Evolutionary conservation across 1,140 invertebrate species (phyloP), one percentile per base, ranked within the genome.

Genomic region (Drosophila malerkotliana): DNA sequence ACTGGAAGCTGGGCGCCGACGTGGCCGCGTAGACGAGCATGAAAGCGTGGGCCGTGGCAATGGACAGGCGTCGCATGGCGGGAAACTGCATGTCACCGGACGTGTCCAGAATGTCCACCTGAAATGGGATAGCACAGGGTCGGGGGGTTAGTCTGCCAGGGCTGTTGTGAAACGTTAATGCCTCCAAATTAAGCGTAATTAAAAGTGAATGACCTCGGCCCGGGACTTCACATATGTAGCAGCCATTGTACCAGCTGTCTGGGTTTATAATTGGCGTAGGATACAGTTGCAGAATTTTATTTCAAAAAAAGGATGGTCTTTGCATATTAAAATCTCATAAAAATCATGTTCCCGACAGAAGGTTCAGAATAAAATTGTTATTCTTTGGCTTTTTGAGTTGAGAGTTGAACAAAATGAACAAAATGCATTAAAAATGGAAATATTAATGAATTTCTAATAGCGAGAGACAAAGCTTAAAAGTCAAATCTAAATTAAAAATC

Each of bases 21-120:
- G 96, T 96, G n/a, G 97, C 94, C 10, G 96, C 95, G 91, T 98
- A 98, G 8, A 98, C 97, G 14, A 98, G 93, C 37, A 98, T 94
- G 90, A 98, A 98, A 7, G 97, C 97, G 91, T 97, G 95, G 4
- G 97, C 97, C 3, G 96, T 98, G 1, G 97, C 96, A 78, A 98
- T 97, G 75, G 96, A 97, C 24, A 98, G 92, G 49, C 96, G 93
- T 64, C 95, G 92, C 96, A 97, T 97, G 26, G 96, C 96, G 14
- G 97, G 97, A 92, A 97, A 98, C 91, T 97, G 96, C 90, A 96
- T 94, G 90, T 97, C 96, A 30, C 97, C 94, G 9, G 96, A 96
- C 3, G 97, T 98, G 91, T 98, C 97, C 77, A 98, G 89, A 47
- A 98, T 96, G 90, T 98, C 97, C 39, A 98, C 96, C 93, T 94